Evolutionary conservation across 2,888 invertebrate genomes (phyloP).

Genomic region (Ischnura elegans): DNA sequence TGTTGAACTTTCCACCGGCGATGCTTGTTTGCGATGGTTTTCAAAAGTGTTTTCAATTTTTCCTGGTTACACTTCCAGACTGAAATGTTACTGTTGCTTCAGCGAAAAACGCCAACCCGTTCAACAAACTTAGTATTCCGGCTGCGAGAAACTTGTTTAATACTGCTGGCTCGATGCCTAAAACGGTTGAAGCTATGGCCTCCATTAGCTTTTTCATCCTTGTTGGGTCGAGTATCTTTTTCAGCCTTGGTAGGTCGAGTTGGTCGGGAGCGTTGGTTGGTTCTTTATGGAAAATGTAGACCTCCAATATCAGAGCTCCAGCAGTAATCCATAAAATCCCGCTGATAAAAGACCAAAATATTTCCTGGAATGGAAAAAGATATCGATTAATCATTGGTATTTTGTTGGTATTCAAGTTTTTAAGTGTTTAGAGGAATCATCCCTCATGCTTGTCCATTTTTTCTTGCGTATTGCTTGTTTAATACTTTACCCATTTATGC

Average conservation of each 20-base stretch:
- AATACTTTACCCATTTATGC: too few species aligned
- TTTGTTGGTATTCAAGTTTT: too few species aligned
- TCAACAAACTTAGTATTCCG: not conserved
- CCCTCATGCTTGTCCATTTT: too few species aligned
- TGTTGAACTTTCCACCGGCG: not conserved
- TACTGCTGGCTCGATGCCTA: too few species aligned
- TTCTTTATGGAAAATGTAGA: not conserved
- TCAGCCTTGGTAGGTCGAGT: too few species aligned
- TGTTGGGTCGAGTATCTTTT: too few species aligned
- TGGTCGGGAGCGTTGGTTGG: not conserved
- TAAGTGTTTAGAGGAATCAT: too few species aligned
- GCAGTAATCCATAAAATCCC: conserved; percentile 23
- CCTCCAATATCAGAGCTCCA: not conserved
- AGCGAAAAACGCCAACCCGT: not conserved
- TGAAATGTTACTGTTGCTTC: not conserved
- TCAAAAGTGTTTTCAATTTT: not conserved
- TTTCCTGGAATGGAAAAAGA: not conserved
- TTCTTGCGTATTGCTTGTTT: too few species aligned
- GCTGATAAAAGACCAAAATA: not conserved
- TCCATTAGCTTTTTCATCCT: too few species aligned
- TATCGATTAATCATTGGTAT: too few species aligned
- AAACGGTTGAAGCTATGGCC: too few species aligned
- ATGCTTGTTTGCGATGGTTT: not conserved
- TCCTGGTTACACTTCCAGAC: not conserved
- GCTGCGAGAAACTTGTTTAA: not conserved